Percentiles rank a stretch among this genome's conserved stretches.
Evolutionary conservation across 2,797 vertebrate genomes (phyloP).

Genomic region (Rhinophrynus dorsalis): DNA sequence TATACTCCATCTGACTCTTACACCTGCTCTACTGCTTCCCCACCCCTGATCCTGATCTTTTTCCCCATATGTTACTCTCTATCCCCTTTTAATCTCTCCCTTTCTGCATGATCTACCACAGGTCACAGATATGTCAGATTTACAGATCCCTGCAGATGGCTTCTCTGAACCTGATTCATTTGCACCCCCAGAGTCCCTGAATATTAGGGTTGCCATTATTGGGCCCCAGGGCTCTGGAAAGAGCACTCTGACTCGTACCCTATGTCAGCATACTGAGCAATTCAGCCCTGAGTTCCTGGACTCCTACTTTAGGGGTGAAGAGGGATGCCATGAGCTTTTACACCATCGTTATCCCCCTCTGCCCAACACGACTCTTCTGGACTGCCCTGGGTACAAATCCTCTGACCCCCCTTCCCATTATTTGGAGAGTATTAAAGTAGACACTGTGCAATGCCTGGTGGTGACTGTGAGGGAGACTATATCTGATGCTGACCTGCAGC

Average conservation of each 20-base stretch:
- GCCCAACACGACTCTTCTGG: slow-evolving; percentile 52
- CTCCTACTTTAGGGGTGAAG: slow-evolving; percentile 21
- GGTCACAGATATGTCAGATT: slow-evolving; percentile 36
- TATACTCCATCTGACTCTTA: background rate
- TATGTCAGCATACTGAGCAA: slow-evolving; percentile 10
- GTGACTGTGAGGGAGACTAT: slow-evolving; percentile 51
- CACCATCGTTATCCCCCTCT: slow-evolving; percentile 3
- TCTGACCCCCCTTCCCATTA: slow-evolving; percentile 50
- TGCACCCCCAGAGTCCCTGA: slow-evolving; percentile 9
- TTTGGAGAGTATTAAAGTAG: slow-evolving; percentile 47
- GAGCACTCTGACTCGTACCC: slow-evolving; percentile 22
- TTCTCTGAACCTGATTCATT: background rate
- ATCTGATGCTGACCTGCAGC: slow-evolving; percentile 42
- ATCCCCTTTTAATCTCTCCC: background rate
- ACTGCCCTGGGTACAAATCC: slow-evolving; percentile 51
- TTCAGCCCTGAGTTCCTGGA: slow-evolving; percentile 18
- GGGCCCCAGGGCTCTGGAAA: slow-evolving; percentile 42
- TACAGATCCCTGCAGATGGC: slow-evolving; percentile 5
- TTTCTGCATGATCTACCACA: slow-evolving; percentile 31
- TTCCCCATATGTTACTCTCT: background rate
- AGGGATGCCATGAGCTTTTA: slow-evolving; percentile 1
- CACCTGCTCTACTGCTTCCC: background rate
- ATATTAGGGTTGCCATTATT: slow-evolving; percentile 37
- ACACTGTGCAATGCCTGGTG: slow-evolving; percentile 52
- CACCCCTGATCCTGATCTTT: background rate